phyloP scores from a whole-genome alignment of 2,113 vertebrate species.

The Columbina picui region DNA sequence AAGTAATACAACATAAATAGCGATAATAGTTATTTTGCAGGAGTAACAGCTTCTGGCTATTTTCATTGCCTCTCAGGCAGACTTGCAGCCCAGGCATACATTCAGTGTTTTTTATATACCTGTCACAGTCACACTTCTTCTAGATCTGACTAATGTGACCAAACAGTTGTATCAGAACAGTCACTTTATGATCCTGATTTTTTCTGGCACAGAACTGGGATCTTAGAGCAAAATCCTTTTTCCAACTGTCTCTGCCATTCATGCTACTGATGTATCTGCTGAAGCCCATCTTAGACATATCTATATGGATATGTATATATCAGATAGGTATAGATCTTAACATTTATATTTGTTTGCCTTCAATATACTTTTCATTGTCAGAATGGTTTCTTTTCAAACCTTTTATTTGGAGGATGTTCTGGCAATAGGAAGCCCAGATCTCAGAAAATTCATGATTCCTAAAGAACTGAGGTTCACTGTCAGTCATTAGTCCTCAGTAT shows the following conservation, averaged over 20 bases:
- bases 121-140: background rate
- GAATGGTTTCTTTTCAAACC: background rate
- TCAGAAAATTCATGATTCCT: background rate
- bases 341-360: background rate
- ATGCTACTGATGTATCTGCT: background rate
- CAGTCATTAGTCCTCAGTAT: background rate
- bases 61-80: constrained; percentile 19
- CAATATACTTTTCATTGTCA: background rate
- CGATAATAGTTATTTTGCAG: background rate
- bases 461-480: background rate
- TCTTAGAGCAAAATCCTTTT: background rate
- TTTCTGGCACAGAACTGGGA: background rate
- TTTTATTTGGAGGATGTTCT: constrained; percentile 13
- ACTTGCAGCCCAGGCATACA: background rate
- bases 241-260: background rate
- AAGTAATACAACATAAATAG: constrained; percentile 29
- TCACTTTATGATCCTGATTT: background rate
- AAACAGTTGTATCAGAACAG: background rate
- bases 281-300: background rate
- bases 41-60: constrained; percentile 45
- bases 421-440: background rate
- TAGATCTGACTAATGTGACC: background rate
- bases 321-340: background rate
- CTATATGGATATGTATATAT: background rate
- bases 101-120: background rate